phyloP scores from a whole-genome alignment of 2,888 invertebrate genomes.

The Hydrotaea cyrtoneurina region DNA sequence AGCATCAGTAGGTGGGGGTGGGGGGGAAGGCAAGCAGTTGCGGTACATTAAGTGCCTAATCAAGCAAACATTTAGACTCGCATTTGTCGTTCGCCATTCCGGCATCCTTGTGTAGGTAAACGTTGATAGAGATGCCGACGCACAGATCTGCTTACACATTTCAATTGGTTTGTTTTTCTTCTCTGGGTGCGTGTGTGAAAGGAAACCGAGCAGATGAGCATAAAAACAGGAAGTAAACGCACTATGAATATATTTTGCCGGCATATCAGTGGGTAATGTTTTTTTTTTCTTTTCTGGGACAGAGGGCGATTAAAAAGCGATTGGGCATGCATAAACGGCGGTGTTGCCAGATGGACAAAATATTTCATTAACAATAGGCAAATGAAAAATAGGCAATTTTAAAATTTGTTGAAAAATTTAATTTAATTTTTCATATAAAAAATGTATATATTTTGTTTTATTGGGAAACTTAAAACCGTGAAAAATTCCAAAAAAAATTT shows the following conservation, averaged over 20 bases:
- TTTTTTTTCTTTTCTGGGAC: not conserved
- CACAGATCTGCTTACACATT: not conserved
- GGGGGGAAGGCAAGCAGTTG: conserved; percentile 44
- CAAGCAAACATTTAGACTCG: conserved; percentile 65
- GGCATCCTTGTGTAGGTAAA: not conserved
- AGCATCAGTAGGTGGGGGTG: not conserved
- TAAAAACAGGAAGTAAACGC: not conserved
- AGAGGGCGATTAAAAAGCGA: not conserved
- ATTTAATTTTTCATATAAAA: too few relatives aligned
- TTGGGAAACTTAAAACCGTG: too few relatives aligned
- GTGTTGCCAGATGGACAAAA: too few relatives aligned
- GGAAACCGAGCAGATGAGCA: not conserved
- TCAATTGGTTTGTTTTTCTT: too few relatives aligned
- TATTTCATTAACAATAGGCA: too few relatives aligned
- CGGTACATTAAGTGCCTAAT: conserved; percentile 70
- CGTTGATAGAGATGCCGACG: not conserved
- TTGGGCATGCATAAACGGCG: too few relatives aligned
- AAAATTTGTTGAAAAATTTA: too few relatives aligned
- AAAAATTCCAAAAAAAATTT: too few relatives aligned
- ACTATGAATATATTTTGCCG: not conserved
- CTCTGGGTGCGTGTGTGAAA: not conserved
- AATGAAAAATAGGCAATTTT: too few relatives aligned
- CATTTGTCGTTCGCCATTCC: not conserved
- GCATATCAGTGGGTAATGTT: not conserved
- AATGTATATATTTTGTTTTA: too few relatives aligned